These are phyloP conservation scores for Columbina picui DNA, from an alignment of 2,113 vertebrate species.

Conservation along the genomic window DNA sequence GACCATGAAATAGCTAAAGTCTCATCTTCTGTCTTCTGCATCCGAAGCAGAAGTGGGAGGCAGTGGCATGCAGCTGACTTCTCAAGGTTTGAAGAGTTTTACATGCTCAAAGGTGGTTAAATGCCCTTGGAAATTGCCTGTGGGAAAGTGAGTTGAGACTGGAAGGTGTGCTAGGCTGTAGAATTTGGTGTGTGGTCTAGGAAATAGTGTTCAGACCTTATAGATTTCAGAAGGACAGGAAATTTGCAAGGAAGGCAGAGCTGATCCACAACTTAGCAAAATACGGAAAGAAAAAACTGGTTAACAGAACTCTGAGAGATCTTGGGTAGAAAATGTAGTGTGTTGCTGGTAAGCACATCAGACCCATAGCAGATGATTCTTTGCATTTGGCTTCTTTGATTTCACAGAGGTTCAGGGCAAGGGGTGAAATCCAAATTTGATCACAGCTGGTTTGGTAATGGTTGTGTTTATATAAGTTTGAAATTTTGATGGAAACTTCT, in stretches of 20 bases:
- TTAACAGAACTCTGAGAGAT: neutral
- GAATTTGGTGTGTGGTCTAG: neutral
- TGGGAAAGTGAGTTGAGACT: neutral
- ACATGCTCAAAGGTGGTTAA: neutral
- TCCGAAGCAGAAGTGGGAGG: neutral
- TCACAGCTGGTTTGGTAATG: constrained; percentile 19
- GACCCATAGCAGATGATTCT: neutral
- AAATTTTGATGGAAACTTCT: constrained; percentile 34
- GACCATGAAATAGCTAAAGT: neutral
- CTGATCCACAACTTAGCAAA: neutral
- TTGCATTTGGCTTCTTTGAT: neutral
- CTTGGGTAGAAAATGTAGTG: neutral
- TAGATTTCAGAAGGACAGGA: neutral
- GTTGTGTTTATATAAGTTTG: neutral
- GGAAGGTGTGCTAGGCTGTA: neutral
- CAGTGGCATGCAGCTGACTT: neutral
- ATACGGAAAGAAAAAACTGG: neutral
- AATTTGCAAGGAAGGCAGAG: neutral
- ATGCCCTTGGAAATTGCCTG: neutral
- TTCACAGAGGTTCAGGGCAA: neutral
- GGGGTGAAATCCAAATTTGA: neutral
- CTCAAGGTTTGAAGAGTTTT: neutral
- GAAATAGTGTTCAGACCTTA: neutral
- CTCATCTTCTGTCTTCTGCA: neutral
- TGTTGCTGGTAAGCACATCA: neutral